Evolutionary conservation across 2,797 vertebrate species (phyloP), one percentile per base, ranked within the genome.

Genomic region (Enteromius viviparus): DNA sequence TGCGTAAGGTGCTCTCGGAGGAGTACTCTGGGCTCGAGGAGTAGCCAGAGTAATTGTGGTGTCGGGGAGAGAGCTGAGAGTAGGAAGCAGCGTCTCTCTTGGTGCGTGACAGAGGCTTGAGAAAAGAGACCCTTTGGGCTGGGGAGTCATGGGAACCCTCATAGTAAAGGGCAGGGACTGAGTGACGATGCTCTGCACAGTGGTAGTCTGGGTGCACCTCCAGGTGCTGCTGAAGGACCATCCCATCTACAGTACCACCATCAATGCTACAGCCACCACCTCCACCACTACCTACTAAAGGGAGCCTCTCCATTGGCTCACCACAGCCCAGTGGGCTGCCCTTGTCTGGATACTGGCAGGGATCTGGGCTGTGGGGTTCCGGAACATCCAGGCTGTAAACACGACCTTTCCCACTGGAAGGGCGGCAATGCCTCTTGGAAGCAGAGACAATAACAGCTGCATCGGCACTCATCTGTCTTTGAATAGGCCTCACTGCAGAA

Each of bases 1-100:
- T 99, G 92, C 97, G 95, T 92, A 99, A 96, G 49, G 97, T 97
- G 93, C 94, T 99, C 94, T 99, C 98, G 0, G 98, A 96, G 42
- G 97, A 97, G 90, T 99, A 99, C 95, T 99, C 98, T 0, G 98
- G 98, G 91, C 98, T 98, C 86, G 98, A 99, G 78, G 98, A 99
- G 90, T 99, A 99, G 85, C 98, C 98, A 0, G 98, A 99, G 93
- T 97, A 99, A 88, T 93, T 94, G 87, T 99, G 97, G 92, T 97
- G 97, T 60, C 96, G 96, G 78, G 98, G 98, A 0, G 98, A 98
- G 55, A 98, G 98, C 92, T 99, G 97, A 91, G 98, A 98, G 87
- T 98, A 98, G 87, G 98, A 99, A 7, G 97, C 92, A 85, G 98
- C 96, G 92, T 99, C 98, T 91, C 97, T 96, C 91, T 97, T 98